Conservation (phyloP, 2,113 vertebrate genomes). For the Cryptomyrus ogoouensis region DNA sequence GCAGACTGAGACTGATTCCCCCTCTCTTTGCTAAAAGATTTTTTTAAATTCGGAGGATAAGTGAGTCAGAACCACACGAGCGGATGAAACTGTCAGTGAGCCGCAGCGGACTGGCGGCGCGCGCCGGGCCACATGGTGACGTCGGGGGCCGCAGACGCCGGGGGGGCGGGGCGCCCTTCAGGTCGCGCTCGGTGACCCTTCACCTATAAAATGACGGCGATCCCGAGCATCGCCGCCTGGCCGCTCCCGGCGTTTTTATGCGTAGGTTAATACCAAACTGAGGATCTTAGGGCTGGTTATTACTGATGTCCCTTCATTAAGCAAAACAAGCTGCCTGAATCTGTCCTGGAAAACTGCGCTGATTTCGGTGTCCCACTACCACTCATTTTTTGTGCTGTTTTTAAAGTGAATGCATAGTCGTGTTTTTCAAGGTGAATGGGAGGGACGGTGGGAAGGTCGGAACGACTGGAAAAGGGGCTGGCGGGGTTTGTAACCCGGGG, state of each 20-base stretch:
- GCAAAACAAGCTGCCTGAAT: background rate
- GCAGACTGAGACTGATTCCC: background rate
- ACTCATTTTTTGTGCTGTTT: background rate
- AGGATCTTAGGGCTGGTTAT: background rate
- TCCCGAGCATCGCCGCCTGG: background rate
- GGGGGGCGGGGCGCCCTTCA: slow-evolving; percentile 18
- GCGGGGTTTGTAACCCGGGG: background rate
- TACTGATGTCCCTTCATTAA: background rate
- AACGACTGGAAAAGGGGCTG: background rate
- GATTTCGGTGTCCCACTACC: background rate
- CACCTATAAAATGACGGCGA: slow-evolving; percentile 39
- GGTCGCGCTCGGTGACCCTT: slow-evolving; percentile 43
- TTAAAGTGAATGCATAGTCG: background rate
- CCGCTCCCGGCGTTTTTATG: too few species aligned
- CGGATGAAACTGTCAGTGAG: slow-evolving; percentile 17
- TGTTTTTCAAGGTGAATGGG: background rate
- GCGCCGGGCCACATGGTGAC: slow-evolving; percentile 27
- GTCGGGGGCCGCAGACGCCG: slow-evolving; percentile 18
- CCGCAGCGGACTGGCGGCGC: background rate
- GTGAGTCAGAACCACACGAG: slow-evolving; percentile 44
- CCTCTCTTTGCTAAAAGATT: background rate
- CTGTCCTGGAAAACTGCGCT: background rate
- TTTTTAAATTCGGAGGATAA: background rate
- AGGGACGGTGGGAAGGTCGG: background rate
- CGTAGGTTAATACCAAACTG: background rate